Evolutionary conservation across 2,888 invertebrate species (phyloP).

Genomic region (Drosophila mettleri): DNA sequence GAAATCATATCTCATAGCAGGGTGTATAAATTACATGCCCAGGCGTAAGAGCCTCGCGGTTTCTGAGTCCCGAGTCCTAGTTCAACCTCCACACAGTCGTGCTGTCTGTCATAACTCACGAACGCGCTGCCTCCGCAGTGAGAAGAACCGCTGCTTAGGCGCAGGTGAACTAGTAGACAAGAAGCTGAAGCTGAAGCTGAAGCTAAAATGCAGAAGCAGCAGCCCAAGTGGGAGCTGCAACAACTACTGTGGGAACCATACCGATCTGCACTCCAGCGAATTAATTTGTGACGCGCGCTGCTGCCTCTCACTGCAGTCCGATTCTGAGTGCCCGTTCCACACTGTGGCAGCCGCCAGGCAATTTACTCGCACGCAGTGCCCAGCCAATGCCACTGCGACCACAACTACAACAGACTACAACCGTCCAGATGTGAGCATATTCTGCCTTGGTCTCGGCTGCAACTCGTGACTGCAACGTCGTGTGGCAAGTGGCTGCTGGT

Average conservation of each 20-base stretch:
- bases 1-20: background rate
- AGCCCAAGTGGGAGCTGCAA: conserved; percentile 23
- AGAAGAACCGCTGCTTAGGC: conserved; percentile 76
- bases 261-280: conserved; percentile 71
- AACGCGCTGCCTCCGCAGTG: conserved; percentile 56
- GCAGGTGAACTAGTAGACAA: conserved; percentile 77
- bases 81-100: conserved; percentile 48
- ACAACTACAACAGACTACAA: conserved; percentile 20
- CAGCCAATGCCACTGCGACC: conserved; percentile 27
- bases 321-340: conserved; percentile 51
- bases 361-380: conserved; percentile 71
- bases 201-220: conserved; percentile 11
- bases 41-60: conserved; percentile 64
- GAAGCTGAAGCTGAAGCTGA: conserved; percentile 28
- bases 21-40: conserved; percentile 67
- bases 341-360: conserved; percentile 67
- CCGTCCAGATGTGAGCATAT: conserved; percentile 11
- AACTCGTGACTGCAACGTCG: conserved; percentile 63
- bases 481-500: conserved; percentile 75
- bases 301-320: conserved; percentile 41
- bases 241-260: conserved; percentile 78
- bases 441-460: conserved; percentile 13
- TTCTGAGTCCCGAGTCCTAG: conserved; percentile 27
- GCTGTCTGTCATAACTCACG: conserved; percentile 81
- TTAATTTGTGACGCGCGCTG: conserved; percentile 81